Evolutionary conservation across 2,888 invertebrate genomes (phyloP), one percentile per base, ranked within the genome.

Genomic region (Ophioninae sp.): DNA sequence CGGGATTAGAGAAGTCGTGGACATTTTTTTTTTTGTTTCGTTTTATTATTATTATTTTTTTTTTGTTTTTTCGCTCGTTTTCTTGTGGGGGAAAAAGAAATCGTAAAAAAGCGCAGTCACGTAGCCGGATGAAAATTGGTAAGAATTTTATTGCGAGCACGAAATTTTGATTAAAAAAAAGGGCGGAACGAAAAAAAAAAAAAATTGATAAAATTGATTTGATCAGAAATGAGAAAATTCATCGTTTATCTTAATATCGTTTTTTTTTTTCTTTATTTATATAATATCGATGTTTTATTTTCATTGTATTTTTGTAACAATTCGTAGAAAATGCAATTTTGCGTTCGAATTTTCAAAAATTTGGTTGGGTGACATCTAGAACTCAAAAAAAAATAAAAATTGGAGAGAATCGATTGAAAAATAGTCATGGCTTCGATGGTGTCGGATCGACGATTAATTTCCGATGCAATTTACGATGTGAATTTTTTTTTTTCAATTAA

Each of bases 21-120:
- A 56, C 44, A 44, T 56, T 56, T 68, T 44, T 68, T 68, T 69
- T 23, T 51, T 30, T n/a, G n/a, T n/a, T n/a, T n/a, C n/a, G n/a
- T n/a, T n/a, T n/a, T n/a, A n/a, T n/a, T n/a, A n/a, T n/a, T n/a
- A n/a, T n/a, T n/a, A n/a, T n/a, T n/a, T n/a, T n/a, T n/a, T n/a
- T n/a, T n/a, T 17, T 17, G 23, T n/a, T 69, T 3, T 20, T 23
- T 69, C 63, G 23, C 22, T 23, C 44, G 7, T 65, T 8, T 44
- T n/a, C 44, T 65, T 44, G 22, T n/a, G 41, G 56, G 13, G 8
- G 56, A 7, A 13, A 23, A 51, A 69, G n/a, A n/a, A n/a, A 13
- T 23, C 51, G 30, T 30, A 13, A 20, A 69, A 69, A 23, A 69
- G 22, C 22, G 41, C 20, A 7, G 10, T 67, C 44, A 22, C 22